Base-by-base conservation (phyloP, 2,888 invertebrate species). In the Noctua janthe region DNA sequence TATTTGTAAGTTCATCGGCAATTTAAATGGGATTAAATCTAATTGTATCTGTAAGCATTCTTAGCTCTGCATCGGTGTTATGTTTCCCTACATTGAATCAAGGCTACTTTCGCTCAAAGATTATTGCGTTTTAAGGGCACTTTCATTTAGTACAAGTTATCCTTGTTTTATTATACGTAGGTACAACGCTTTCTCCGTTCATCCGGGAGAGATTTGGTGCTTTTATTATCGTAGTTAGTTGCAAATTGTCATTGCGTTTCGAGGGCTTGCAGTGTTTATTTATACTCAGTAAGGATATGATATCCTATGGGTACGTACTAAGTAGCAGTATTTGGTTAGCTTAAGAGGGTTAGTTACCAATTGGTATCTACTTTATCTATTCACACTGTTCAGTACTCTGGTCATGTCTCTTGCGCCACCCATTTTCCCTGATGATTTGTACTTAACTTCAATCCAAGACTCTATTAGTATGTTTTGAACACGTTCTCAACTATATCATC, bases 51-150 rank as follows among this genome's bases (percentile, higher is more conserved):
- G 67, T 73, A 66, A 59, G 51, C 64, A 81, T 71, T 85, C 74
- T 73, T 81, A 84, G 75, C 47, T 87, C 82, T 78, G 81, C 73
- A n/a, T 15, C n/a, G 88, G 91, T 91, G 86, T 93, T 84, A 80
- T 78, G 84, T 93, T 92, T 91, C 92, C 91, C 81, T 90, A 87
- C 87, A 87, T 43, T 73, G 82, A 86, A 93, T 92, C 92, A 92
- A 91, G 93, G 92, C 84, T 91, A 92, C 93, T 93, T 93, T 93
- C 93, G 90, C 91, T 90, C 86, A 85, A 90, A 87, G 81, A 86
- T 84, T 83, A 86, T 83, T 87, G 69, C 81, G 84, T 87, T 89
- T 89, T 90, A 93, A 94, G 93, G 93, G 92, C 92, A 92, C 93
- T 94, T 94, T 94, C 93, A 85, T 93, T 89, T 74, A 74, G 80